These are phyloP conservation scores for Xanthia togata DNA, from an alignment of 2,888 invertebrate genomes.

Conservation along the genomic window DNA sequence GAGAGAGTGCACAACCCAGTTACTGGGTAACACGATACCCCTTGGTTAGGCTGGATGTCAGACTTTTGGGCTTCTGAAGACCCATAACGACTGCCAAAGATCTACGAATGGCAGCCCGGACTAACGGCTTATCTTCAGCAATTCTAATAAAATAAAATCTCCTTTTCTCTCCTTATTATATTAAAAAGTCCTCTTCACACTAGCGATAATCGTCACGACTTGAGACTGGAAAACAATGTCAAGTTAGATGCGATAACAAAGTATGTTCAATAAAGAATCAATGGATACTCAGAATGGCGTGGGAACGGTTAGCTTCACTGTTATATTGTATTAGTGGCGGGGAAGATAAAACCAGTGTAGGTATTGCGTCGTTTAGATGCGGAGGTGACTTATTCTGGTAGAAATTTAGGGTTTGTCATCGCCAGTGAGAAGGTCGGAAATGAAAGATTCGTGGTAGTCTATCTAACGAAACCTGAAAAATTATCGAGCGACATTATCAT, in stretches of 20 bases:
- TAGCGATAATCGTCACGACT: constrained; percentile 38
- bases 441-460: not conserved
- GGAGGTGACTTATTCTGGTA: constrained; percentile 62
- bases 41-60: not conserved
- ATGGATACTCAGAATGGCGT: constrained; percentile 68
- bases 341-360: constrained; percentile 72
- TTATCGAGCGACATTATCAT: not conserved
- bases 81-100: not conserved
- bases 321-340: constrained; percentile 75
- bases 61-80: not conserved
- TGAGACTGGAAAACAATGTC: constrained; percentile 41
- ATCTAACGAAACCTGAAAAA: no score
- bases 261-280: constrained; percentile 73
- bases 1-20: not conserved
- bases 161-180: not conserved
- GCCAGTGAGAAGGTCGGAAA: not conserved
- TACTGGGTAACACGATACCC: not conserved
- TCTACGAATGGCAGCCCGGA: not conserved
- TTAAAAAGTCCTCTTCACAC: not conserved
- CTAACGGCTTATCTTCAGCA: not conserved
- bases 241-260: constrained; percentile 59
- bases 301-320: constrained; percentile 69
- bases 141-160: constrained; percentile 16
- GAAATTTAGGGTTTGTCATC: not conserved
- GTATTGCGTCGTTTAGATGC: constrained; percentile 58